phyloP scores from a whole-genome alignment of 2,113 vertebrate species.

The Cryptotis parvus region DNA sequence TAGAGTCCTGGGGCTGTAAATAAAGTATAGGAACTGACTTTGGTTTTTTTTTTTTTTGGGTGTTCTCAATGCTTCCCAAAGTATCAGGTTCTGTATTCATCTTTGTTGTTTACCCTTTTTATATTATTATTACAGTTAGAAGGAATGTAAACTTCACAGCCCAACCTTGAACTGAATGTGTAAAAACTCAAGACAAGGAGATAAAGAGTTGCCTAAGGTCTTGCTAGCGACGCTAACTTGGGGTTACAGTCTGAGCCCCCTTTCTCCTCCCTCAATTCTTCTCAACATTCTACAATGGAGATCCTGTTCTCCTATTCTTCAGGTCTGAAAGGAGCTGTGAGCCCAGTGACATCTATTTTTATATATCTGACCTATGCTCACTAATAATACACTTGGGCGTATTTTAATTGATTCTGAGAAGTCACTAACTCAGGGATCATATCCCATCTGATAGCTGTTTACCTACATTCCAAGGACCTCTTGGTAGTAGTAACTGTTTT shows the following conservation, averaged over 20 bases:
- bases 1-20: too few relatives aligned
- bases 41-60: too few relatives aligned
- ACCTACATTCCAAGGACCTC: slow-evolving; percentile 69
- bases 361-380: background rate
- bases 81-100: background rate
- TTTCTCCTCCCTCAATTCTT: background rate
- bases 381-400: background rate
- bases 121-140: background rate
- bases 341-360: background rate
- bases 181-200: background rate
- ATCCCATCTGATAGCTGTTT: slow-evolving; percentile 70
- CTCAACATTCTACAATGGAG: background rate
- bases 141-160: slow-evolving; percentile 14
- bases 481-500: background rate
- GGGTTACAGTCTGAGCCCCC: background rate
- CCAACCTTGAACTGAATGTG: background rate
- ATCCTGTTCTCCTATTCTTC: background rate
- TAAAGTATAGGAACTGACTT: background rate
- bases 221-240: background rate
- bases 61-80: background rate
- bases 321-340: background rate
- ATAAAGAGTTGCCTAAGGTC: background rate
- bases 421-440: background rate
- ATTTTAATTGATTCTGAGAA: background rate
- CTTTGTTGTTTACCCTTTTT: background rate